Percentiles rank a stretch among this genome's conserved stretches.
phyloP scores from a whole-genome alignment of 2,888 invertebrate species.

The Pollenia griseotomentosa region DNA sequence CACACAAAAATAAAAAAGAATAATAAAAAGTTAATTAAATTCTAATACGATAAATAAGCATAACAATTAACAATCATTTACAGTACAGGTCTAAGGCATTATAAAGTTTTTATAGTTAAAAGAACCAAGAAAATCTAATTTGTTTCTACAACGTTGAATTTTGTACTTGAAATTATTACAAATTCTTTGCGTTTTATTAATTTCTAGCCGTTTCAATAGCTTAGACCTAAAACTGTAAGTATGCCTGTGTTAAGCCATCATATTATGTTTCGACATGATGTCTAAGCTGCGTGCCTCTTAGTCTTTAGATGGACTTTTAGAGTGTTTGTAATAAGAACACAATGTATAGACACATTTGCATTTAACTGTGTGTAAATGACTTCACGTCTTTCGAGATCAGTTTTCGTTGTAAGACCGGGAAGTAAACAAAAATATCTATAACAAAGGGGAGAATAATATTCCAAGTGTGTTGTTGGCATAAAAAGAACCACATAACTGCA shows the following conservation, averaged over 20 bases:
- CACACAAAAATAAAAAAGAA: not conserved
- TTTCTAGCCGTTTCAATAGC: too few species aligned
- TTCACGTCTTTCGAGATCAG: conserved; percentile 15
- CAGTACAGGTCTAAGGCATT: too few species aligned
- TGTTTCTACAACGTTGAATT: too few species aligned
- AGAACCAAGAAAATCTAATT: too few species aligned
- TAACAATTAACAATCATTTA: too few species aligned
- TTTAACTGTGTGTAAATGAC: conserved; percentile 32
- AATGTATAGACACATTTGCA: not conserved
- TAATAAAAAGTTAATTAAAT: conserved; percentile 14
- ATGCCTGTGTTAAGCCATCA: conserved; percentile 5
- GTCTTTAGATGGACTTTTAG: conserved; percentile 63
- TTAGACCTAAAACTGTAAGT: not conserved
- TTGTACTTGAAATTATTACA: too few species aligned
- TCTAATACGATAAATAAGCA: not conserved
- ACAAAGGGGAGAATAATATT: conserved; percentile 25
- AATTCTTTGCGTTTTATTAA: too few species aligned
- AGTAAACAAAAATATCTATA: conserved; percentile 35
- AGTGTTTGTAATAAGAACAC: conserved; percentile 30
- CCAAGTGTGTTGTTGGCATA: not conserved
- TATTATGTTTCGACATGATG: conserved; percentile 63
- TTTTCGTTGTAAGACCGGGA: conserved; percentile 43
- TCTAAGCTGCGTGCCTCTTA: conserved; percentile 72
- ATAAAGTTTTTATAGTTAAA: too few species aligned
- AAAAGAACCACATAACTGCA: conserved; percentile 40